Evolutionary conservation across 1,140 invertebrate species (phyloP).

Genomic region (Nebria ingens): DNA sequence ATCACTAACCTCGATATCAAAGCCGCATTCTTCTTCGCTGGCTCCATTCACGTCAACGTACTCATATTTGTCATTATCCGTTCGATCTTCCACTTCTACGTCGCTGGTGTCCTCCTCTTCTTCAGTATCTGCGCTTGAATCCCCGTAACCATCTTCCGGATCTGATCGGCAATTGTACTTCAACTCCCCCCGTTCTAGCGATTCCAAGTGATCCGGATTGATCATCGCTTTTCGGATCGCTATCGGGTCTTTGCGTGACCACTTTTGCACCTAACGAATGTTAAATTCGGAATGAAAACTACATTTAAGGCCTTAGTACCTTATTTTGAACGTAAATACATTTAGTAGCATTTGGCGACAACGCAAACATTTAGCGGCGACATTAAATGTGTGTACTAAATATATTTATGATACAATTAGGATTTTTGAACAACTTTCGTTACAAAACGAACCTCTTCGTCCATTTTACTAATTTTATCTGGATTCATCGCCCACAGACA

Average conservation of each 20-base stretch:
- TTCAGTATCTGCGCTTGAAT: slow-evolving; percentile 39
- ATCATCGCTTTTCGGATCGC: slow-evolving; percentile 83
- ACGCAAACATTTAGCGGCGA: too few relatives aligned
- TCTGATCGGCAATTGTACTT: slow-evolving; percentile 45
- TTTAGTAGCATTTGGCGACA: background rate
- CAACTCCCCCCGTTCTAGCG: slow-evolving; percentile 74
- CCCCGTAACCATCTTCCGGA: slow-evolving; percentile 31
- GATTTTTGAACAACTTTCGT: too few relatives aligned
- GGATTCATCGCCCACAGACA: slow-evolving; percentile 96
- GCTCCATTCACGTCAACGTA: slow-evolving; percentile 35
- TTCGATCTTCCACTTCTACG: slow-evolving; percentile 37
- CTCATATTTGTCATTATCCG: slow-evolving; percentile 11
- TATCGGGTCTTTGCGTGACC: slow-evolving; percentile 85
- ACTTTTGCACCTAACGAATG: slow-evolving; percentile 60
- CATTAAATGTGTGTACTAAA: too few relatives aligned
- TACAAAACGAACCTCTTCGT: slow-evolving; percentile 97
- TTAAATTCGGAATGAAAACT: background rate
- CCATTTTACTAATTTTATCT: slow-evolving; percentile 89
- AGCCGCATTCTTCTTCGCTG: slow-evolving; percentile 40
- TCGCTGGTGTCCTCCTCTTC: slow-evolving; percentile 40
- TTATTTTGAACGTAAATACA: background rate
- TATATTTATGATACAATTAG: too few relatives aligned
- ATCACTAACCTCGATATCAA: slow-evolving; percentile 32
- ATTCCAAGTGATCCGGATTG: slow-evolving; percentile 72
- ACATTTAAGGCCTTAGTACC: background rate